Evolutionary conservation across 1,140 invertebrate genomes (phyloP).

Genomic region (Caerostris extrusa): DNA sequence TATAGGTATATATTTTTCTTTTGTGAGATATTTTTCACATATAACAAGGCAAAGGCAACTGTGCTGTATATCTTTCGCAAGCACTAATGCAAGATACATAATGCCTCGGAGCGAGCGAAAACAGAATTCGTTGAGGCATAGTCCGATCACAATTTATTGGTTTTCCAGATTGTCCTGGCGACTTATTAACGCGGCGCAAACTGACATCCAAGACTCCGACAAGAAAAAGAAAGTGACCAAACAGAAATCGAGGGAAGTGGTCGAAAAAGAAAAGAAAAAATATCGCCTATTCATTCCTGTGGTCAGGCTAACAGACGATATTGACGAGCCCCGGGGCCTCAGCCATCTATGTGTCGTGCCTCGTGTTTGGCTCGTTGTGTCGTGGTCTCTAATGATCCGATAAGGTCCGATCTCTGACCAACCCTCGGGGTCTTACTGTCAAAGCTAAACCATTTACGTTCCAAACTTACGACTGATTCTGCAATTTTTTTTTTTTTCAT

Average conservation of each 20-base stretch:
- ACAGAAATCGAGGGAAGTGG: neutral
- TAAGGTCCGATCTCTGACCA: neutral
- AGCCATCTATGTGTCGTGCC: neutral
- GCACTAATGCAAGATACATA: conserved; percentile 34
- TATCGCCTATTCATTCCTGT: conserved; percentile 14
- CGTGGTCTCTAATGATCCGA: neutral
- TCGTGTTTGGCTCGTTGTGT: neutral
- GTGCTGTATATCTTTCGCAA: conserved; percentile 15
- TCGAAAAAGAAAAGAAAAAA: neutral
- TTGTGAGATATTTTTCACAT: neutral
- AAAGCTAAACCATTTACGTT: neutral
- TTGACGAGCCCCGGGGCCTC: neutral
- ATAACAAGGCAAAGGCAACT: neutral
- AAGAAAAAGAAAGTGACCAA: neutral
- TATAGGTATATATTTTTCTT: neutral
- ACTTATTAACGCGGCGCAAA: neutral
- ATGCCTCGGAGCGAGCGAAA: neutral
- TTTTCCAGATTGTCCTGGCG: conserved; percentile 15
- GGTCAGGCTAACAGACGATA: conserved; percentile 8
- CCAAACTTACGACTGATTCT: neutral
- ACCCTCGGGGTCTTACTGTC: neutral
- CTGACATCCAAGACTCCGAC: neutral
- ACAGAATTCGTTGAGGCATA: neutral
- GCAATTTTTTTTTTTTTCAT: neutral
- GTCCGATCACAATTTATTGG: conserved; percentile 20